phyloP scores from a whole-genome alignment of 2,888 invertebrate species.

The Meloe dianella region DNA sequence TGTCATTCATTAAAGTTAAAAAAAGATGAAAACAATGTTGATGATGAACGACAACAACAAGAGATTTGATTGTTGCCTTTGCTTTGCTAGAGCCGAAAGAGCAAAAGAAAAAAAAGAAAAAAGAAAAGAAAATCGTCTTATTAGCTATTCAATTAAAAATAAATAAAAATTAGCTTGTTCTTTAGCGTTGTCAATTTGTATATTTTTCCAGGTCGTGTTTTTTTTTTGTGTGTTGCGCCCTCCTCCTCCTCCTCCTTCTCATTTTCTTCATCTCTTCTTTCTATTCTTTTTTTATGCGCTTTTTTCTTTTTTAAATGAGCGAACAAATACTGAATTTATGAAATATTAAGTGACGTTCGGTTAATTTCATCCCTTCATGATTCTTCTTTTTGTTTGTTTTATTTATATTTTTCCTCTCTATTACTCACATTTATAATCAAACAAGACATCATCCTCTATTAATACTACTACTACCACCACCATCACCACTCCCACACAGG shows the following conservation, averaged over 20 bases:
- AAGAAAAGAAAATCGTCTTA: conserved; percentile 37
- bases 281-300: conserved; percentile 37
- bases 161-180: conserved; percentile 46
- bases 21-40: neutral
- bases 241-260: neutral
- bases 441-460: too few relatives aligned
- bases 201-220: conserved; percentile 39
- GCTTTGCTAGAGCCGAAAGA: neutral
- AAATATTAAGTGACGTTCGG: conserved; percentile 53
- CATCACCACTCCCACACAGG: neutral
- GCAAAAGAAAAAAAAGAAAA: neutral
- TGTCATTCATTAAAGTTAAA: neutral
- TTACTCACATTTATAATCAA: neutral
- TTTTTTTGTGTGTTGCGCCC: too few relatives aligned
- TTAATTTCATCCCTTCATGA: conserved; percentile 42
- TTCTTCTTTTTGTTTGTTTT: neutral
- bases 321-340: conserved; percentile 53
- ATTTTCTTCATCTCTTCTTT: conserved; percentile 35
- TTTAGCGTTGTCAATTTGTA: conserved; percentile 46
- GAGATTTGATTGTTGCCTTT: conserved; percentile 8
- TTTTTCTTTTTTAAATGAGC: conserved; percentile 38
- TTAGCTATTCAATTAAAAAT: conserved; percentile 42
- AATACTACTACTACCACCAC: neutral
- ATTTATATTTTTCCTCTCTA: neutral
- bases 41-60: conserved; percentile 13